These are phyloP conservation scores for Accipiter virgatus DNA, from an alignment of 2,113 vertebrate genomes.

Conservation along the genomic window DNA sequence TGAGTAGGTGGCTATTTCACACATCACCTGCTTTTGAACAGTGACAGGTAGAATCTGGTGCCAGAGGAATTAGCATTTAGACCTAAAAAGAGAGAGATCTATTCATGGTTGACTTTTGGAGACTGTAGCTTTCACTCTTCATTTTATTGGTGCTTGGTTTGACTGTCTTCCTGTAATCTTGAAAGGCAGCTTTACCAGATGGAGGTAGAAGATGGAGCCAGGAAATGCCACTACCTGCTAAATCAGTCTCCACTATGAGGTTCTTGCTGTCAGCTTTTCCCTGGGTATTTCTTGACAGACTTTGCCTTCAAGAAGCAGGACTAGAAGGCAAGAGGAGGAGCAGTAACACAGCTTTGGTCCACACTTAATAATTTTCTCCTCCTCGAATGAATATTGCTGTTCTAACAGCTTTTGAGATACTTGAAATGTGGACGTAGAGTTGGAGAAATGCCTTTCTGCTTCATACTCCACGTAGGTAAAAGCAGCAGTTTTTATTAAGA, in stretches of 20 bases:
- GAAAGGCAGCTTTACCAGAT: background rate
- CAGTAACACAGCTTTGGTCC: background rate
- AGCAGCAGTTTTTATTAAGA: background rate
- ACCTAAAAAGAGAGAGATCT: background rate
- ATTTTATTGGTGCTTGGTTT: background rate
- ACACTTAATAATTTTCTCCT: background rate
- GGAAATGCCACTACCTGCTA: background rate
- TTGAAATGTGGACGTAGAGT: background rate
- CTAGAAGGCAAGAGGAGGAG: background rate
- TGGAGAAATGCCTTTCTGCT: background rate
- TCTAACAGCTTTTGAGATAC: background rate
- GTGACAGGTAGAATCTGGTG: background rate
- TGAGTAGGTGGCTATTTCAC: background rate
- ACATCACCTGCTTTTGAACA: background rate
- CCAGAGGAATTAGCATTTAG: background rate
- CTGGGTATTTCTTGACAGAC: background rate
- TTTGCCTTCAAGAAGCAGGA: background rate
- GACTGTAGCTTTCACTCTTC: background rate
- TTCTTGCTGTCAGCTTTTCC: background rate
- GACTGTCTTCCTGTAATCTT: background rate
- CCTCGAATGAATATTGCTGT: background rate
- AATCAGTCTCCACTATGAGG: background rate
- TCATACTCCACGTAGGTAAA: rapidly evolving
- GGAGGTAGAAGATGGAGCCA: background rate
- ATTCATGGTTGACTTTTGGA: background rate